Evolutionary conservation across 2,888 invertebrate species (phyloP).

Genomic region (Thereva nobilitata): DNA sequence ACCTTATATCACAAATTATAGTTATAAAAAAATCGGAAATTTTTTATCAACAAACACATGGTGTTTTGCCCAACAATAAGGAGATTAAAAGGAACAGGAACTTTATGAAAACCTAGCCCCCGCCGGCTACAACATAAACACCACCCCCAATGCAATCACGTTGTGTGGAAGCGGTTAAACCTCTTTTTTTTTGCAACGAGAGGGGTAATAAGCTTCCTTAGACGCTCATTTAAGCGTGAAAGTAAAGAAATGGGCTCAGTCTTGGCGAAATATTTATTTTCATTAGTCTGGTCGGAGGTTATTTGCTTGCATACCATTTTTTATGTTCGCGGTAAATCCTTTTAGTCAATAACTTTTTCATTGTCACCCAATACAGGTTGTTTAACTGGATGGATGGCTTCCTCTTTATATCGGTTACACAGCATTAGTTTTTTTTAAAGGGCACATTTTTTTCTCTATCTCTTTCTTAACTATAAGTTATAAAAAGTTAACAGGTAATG

Average conservation of each 20-base stretch:
- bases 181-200: background rate
- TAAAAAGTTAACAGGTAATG: conserved; percentile 18
- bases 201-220: background rate
- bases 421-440: too few relatives aligned
- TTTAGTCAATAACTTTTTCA: conserved; percentile 29
- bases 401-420: conserved; percentile 58
- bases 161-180: background rate
- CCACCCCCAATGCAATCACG: conserved; percentile 5
- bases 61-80: conserved; percentile 29
- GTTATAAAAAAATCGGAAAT: conserved; percentile 24
- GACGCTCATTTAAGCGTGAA: conserved; percentile 19
- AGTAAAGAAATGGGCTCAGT: conserved; percentile 29
- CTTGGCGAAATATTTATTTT: conserved; percentile 30
- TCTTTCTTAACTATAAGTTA: too few relatives aligned
- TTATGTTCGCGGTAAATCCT: conserved; percentile 23
- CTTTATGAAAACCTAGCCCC: background rate
- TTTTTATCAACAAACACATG: conserved; percentile 30
- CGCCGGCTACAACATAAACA: conserved; percentile 10
- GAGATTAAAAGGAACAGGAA: conserved; percentile 20
- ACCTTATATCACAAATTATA: conserved; percentile 20
- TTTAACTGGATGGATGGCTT: conserved; percentile 48
- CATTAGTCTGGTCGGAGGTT: conserved; percentile 39
- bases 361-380: conserved; percentile 16
- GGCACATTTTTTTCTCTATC: too few relatives aligned
- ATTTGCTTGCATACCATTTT: conserved; percentile 23